Evolutionary conservation across 2,113 vertebrate genomes (phyloP), one percentile per base, ranked within the genome.

Genomic region (Osmerus mordax): DNA sequence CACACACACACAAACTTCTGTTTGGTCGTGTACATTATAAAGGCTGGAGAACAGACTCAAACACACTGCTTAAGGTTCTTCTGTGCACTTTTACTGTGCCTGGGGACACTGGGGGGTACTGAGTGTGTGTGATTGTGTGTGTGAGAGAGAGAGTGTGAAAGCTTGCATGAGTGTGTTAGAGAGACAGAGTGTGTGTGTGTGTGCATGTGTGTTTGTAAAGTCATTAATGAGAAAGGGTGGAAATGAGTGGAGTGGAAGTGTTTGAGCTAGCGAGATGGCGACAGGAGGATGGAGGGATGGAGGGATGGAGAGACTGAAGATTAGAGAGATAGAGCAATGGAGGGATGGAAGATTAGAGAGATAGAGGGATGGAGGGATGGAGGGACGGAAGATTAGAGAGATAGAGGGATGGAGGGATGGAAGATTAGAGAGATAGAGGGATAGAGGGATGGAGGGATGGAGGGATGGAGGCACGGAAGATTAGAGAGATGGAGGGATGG

Each of bases 131-230:
- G 18, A 58, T 4, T 25, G 36, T 52, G 64, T 52, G 64, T 66
- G 64, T 66, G 64, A 52, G 29, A 41, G 62, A 18, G 28, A 9
- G 29, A 32, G 62, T 4, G 62, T 1, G 62, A 15, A 28, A 15
- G 62, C 16, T 5, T 28, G 29, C 8, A 28, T 71, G 61, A 23
- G 14, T 58, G 32, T 65, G 61, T 15, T 53, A 56, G 32, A 29
- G 60, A 58, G 67, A 70, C 62, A 52, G 68, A 47, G 72, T 53
- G 47, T 54, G 67, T 69, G 72, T 62, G 72, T 28, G 62, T 65
- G 62, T 65, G 29, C 32, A 28, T 72, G 71, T 58, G 71, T 56
- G 61, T 65, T 18, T 66, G 52, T 32, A 18, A 23, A 64, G 64
- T 65, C 28, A 51, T 32, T 21, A 32, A 8, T 11, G 64, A 47